Evolutionary conservation across 2,113 vertebrate species (phyloP).

Genomic region (Gracilinanus agilis): DNA sequence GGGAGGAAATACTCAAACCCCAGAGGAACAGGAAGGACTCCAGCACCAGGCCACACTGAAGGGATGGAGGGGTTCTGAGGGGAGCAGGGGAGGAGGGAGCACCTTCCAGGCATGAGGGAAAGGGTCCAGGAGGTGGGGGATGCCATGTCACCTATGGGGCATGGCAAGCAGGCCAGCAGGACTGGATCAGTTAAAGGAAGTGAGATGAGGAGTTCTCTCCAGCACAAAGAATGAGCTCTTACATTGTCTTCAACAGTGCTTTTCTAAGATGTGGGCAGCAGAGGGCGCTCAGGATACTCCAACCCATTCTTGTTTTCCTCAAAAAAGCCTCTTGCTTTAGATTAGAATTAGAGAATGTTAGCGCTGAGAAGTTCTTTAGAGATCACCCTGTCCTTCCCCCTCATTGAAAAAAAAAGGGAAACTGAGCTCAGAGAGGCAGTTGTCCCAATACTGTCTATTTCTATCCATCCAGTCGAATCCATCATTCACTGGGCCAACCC

Average conservation of each 20-base stretch:
- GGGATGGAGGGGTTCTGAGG: background rate
- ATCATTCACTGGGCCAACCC: background rate
- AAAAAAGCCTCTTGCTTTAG: background rate
- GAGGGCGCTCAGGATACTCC: constrained; percentile 38
- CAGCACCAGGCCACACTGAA: background rate
- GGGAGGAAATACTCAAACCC: background rate
- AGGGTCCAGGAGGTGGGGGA: background rate
- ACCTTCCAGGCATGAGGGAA: background rate
- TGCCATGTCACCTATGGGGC: background rate
- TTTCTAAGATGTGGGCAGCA: constrained; percentile 49
- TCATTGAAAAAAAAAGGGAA: background rate
- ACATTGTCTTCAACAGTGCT: constrained; percentile 8
- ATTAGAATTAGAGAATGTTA: background rate
- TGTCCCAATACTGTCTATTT: background rate
- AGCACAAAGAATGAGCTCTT: background rate
- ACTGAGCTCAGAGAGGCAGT: background rate
- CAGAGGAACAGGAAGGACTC: background rate
- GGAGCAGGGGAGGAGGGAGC: background rate
- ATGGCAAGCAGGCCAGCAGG: too few species aligned
- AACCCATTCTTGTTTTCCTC: background rate
- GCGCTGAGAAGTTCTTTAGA: background rate
- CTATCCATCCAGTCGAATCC: background rate
- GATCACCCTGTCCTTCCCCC: background rate
- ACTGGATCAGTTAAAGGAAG: background rate
- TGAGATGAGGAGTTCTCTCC: background rate